Evolutionary conservation across 2,113 vertebrate genomes (phyloP), one percentile per base, ranked within the genome.

Genomic region (Caloenas nicobarica): DNA sequence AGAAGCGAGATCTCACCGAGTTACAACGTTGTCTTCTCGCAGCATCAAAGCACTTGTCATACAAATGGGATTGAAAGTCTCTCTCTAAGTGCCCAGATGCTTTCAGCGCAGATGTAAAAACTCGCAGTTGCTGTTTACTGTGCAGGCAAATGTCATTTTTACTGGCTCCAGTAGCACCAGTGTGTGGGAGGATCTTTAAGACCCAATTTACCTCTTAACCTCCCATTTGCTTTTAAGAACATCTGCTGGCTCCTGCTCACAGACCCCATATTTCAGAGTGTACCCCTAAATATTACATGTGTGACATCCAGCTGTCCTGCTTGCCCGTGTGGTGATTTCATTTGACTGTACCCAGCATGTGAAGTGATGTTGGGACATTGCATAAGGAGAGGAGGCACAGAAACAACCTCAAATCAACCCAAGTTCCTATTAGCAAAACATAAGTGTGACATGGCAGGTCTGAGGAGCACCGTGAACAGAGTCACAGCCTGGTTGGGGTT

Each of bases 251-350:
- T 46, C 17, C 24, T 46, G 9, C 18, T 56, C 73, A 12, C 1
- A 3, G 53, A 33, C 23, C 26, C 66, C 34, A 2, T 11, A 10
- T 15, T 38, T 70, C 0, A 1, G 42, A 51, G 62, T 1, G 0
- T 44, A 26, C 19, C 50, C 22, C 13, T 2, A 16, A 42, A 14
- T 16, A 31, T 29, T 29, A 14, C 34, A 2, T 0, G 15, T 10
- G 28, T 19, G 56, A 19, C 22, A 11, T 21, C 28, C 62, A 34
- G 16, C 70, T 66, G 68, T 31, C 44, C 38, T 29, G 9, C 6
- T n/a, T 65, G 29, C n/a, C 76, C 25, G 13, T 5, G 13, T 44
- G 7, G 44, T 50, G 77, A 38, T 44, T 50, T n/a, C 40, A 7
- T 12, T 18, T 33, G 10, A 5, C 57, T 46, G 1, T 42, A 38